Conservation (phyloP, 1,140 invertebrate species). For the Dreissena rostriformis region DNA sequence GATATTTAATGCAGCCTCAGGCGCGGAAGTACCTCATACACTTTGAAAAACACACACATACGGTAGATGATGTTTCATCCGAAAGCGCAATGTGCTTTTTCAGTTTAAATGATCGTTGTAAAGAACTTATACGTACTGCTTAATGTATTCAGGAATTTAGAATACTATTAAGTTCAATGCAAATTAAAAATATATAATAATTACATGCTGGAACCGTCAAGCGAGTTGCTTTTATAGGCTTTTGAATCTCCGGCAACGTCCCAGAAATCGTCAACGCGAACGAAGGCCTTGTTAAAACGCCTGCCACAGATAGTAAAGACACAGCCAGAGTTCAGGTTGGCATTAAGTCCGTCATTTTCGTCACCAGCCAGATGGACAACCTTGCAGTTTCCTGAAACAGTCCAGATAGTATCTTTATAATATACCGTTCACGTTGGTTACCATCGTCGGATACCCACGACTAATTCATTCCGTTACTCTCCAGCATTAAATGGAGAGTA, state of each 20-base stretch:
- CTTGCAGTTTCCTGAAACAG: constrained; percentile 52
- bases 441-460: no score
- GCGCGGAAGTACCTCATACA: no score
- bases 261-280: constrained; percentile 56
- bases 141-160: no score
- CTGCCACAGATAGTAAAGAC: constrained; percentile 56
- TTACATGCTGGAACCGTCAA: constrained; percentile 55
- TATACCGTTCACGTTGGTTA: not conserved
- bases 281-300: constrained; percentile 55
- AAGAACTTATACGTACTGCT: no score
- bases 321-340: constrained; percentile 48
- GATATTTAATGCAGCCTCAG: no score
- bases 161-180: no score
- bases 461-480: no score
- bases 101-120: no score
- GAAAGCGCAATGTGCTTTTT: no score
- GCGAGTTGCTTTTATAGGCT: constrained; percentile 53
- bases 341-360: constrained; percentile 63
- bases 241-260: constrained; percentile 52
- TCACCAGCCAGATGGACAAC: constrained; percentile 73
- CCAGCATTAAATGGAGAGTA: not conserved
- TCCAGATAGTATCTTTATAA: not conserved
- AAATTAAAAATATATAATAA: not conserved
- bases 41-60: no score
- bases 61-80: no score